phyloP scores from a whole-genome alignment of 2,888 invertebrate genomes.

The Synanthedon vespiformis region DNA sequence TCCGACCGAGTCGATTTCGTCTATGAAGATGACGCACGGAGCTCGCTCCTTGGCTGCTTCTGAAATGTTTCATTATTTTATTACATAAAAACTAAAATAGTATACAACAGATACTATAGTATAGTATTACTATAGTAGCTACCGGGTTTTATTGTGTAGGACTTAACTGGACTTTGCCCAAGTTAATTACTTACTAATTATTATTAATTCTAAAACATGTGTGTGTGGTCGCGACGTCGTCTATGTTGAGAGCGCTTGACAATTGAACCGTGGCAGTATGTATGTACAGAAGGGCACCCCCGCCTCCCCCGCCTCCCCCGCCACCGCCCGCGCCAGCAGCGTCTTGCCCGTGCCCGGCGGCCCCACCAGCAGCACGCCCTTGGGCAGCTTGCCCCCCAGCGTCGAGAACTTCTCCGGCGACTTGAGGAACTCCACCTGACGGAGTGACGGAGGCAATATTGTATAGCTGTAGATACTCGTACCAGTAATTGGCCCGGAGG shows the following conservation, averaged over 20 bases:
- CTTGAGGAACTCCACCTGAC: conserved; percentile 85
- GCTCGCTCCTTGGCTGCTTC: conserved; percentile 94
- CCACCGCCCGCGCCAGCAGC: conserved; percentile 92
- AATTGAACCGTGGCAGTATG: too few species aligned
- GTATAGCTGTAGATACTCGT: too few species aligned
- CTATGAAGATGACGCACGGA: conserved; percentile 98
- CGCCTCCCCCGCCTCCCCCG: conserved; percentile 98
- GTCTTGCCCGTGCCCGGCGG: conserved; percentile 96
- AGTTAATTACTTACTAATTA: too few species aligned
- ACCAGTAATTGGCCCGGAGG: too few species aligned
- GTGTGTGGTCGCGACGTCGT: conserved; percentile 99
- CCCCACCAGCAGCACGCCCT: conserved; percentile 89
- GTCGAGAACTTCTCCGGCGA: conserved; percentile 93
- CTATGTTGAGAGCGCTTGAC: too few species aligned
- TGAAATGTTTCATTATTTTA: conserved; percentile 45
- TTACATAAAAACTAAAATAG: too few species aligned
- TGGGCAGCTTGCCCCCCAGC: conserved; percentile 96
- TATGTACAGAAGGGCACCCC: conserved; percentile 98
- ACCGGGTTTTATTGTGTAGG: too few species aligned
- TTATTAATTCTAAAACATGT: too few species aligned
- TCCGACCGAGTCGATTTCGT: conserved; percentile 99
- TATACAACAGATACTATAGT: too few species aligned
- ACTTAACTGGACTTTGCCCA: too few species aligned
- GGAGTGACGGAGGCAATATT: too few species aligned
- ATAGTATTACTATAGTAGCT: too few species aligned